Evolutionary conservation across 2,888 invertebrate species (phyloP).

Genomic region (Polydrusus tereticollis): DNA sequence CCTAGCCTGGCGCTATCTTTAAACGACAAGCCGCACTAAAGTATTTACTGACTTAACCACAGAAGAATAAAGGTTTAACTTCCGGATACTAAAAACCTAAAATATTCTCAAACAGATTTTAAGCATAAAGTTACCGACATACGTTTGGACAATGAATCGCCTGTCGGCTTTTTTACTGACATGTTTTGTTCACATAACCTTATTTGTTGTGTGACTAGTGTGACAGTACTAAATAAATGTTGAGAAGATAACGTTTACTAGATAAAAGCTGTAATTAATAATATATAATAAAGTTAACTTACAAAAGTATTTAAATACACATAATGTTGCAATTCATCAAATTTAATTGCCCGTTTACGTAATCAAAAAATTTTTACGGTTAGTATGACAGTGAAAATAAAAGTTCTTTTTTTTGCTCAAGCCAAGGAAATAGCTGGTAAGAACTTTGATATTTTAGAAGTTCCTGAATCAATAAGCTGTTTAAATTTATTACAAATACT

Average conservation of each 20-base stretch:
- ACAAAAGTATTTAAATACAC: not conserved
- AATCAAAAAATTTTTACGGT: not conserved
- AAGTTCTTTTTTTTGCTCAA: conserved; percentile 90
- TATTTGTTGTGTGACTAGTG: too few species aligned
- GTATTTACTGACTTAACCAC: too few species aligned
- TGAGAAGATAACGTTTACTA: not conserved
- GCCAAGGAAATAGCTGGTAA: conserved; percentile 85
- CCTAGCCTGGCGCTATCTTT: not conserved
- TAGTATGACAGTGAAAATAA: conserved; percentile 71
- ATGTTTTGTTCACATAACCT: conserved; percentile 8
- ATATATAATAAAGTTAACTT: not conserved
- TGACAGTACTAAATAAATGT: too few species aligned
- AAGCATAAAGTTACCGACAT: not conserved
- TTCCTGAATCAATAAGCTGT: conserved; percentile 71
- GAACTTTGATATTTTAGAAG: conserved; percentile 69
- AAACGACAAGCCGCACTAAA: not conserved
- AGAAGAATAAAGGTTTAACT: too few species aligned
- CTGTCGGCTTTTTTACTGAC: too few species aligned
- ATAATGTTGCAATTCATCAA: conserved; percentile 8
- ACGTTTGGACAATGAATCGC: not conserved
- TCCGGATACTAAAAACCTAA: not conserved
- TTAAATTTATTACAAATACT: conserved; percentile 74
- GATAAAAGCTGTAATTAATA: not conserved
- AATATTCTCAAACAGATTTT: not conserved
- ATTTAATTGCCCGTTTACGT: conserved; percentile 6